Conservation (phyloP, 1,140 invertebrate genomes). For the Bombus picipes region DNA sequence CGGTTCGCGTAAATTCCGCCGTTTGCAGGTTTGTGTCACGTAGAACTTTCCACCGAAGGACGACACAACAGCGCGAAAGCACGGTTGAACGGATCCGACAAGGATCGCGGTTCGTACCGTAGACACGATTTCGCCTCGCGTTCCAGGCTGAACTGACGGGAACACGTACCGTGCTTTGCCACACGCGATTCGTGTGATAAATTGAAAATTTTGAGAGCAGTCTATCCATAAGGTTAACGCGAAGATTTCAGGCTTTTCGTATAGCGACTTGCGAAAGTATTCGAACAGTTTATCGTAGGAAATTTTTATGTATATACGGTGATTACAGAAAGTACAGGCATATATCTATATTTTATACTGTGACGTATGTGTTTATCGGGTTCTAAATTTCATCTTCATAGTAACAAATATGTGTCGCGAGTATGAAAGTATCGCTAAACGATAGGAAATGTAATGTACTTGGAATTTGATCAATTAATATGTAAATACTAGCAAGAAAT, state of each 20-base stretch:
- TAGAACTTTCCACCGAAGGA: slow-evolving; percentile 14
- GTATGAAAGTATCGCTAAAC: no score
- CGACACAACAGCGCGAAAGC: neutral
- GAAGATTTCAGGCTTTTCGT: neutral
- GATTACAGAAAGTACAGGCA: no score
- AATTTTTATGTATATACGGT: no score
- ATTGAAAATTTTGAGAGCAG: neutral
- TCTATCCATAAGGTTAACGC: neutral
- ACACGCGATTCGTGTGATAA: neutral
- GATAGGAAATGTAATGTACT: no score
- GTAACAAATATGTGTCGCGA: no score
- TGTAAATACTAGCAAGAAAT: no score
- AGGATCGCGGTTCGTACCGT: neutral
- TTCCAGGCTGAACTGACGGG: neutral
- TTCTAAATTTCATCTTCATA: no score
- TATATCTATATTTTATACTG: no score
- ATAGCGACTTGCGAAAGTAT: neutral
- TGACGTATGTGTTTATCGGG: no score
- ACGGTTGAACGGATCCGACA: slow-evolving; percentile 4
- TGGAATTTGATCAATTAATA: no score
- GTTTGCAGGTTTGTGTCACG: neutral
- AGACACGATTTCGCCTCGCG: neutral
- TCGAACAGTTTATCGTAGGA: no score
- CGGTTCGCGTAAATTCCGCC: slow-evolving; percentile 28
- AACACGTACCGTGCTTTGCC: neutral